Conservation (phyloP, 2,113 vertebrate genomes). For the Perca flavescens region DNA sequence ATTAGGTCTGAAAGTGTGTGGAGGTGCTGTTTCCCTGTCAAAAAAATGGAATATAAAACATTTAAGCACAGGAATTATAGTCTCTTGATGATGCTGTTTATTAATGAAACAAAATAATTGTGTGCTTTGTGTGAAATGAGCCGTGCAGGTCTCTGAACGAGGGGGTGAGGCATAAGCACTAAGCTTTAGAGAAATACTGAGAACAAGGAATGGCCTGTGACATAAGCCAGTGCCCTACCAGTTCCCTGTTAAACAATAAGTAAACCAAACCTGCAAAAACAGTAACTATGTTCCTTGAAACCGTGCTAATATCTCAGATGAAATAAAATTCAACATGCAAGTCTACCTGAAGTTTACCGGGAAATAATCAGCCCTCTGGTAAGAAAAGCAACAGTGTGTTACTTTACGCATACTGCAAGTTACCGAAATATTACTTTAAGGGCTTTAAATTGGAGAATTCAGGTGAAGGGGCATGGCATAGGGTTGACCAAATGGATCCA, state of each 20-base stretch:
- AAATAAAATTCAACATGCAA: not conserved
- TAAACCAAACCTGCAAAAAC: slow-evolving; percentile 7
- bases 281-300: slow-evolving; percentile 1
- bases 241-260: slow-evolving; percentile 11
- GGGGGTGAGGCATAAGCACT: slow-evolving; percentile 17
- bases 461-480: not conserved
- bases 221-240: slow-evolving; percentile 3
- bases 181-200: slow-evolving; percentile 35
- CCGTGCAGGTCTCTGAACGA: not conserved
- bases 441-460: not conserved
- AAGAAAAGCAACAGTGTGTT: not conserved
- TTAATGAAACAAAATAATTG: slow-evolving; percentile 9
- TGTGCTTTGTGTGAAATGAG: slow-evolving; percentile 24
- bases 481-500: not conserved
- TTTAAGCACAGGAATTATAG: not conserved
- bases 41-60: slow-evolving; percentile 6
- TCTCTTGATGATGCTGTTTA: slow-evolving; percentile 7
- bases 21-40: not conserved
- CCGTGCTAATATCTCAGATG: not conserved
- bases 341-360: not conserved
- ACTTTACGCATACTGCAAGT: not conserved
- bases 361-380: not conserved
- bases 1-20: not conserved
- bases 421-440: not conserved
- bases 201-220: slow-evolving; percentile 38